Base-by-base conservation (phyloP, 1,140 invertebrate genomes). In the Trigoniulus corallinus region DNA sequence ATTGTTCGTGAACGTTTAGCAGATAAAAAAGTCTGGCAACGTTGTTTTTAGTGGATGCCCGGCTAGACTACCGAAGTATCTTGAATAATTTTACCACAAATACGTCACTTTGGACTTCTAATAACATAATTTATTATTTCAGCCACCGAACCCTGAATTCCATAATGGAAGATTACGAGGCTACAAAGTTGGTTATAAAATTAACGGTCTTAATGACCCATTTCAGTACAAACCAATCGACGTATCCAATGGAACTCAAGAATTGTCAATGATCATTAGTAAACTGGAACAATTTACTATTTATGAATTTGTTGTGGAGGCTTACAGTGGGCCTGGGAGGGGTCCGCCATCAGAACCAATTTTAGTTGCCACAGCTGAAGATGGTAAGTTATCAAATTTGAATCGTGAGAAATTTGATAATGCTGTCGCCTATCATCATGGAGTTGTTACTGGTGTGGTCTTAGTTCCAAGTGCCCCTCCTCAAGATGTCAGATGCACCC, bases 231-330 rank as follows among this genome's bases (percentile, higher is more conserved):
- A 92, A 69, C 91, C 87, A 46, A 84, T 92, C 13, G 87, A 92
- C 64, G 89, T 91, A 62, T 82, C 80, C 43, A 84, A 86, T 57
- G 87, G 82, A 65, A 88, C 88, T 58, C 85, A 91, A 67, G 84
- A 88, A 63, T 56, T 59, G 54, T 63, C 67, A 47, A 69, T 89
- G 51, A 78, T 84, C 61, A 83, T 91, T 59, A 72, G 74, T 41
- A 84, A 86, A 59, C 68, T 88, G 56, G 76, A 79, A 57, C 92
- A 88, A 13, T 95, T 91, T 68, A 95, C 89, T 0, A 85, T 92
- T 65, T 97, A 96, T 67, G 81, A 84, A 2, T 83, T 95, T 1
- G 86, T 95, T 10, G 87, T 94, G n/a, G 88, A 93, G 70, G 88
- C 89, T 0, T 95, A 91, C 63, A 97, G 96, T 67, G 85, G 87